Conservation (phyloP, 2,888 invertebrate species). For the Ormyrus thymus region DNA sequence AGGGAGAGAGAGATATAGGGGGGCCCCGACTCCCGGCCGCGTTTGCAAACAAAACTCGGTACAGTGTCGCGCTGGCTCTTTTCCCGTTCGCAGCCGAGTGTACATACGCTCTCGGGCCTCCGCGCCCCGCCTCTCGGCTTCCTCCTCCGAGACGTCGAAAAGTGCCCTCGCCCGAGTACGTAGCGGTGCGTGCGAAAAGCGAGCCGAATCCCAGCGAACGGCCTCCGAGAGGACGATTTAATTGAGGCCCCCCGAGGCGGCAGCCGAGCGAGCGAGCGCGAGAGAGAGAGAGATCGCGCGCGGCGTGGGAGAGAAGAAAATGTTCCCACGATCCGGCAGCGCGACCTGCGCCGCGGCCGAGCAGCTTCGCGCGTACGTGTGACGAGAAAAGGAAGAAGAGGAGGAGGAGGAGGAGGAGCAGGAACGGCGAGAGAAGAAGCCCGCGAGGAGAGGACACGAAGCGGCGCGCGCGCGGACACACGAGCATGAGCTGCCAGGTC, state of each 20-base stretch:
- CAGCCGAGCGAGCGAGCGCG: conserved; percentile 3
- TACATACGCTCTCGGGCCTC: no score
- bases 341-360: conserved; percentile 42
- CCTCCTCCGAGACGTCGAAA: no score
- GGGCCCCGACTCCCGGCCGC: conserved; percentile 3
- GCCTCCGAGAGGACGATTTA: conserved; percentile 39
- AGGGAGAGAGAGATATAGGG: background rate
- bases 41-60: conserved; percentile 53
- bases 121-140: no score
- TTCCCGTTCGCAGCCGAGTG: background rate
- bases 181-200: background rate
- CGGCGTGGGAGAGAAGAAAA: conserved; percentile 68
- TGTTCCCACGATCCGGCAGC: conserved; percentile 70
- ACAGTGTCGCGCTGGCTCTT: conserved; percentile 34
- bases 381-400: conserved; percentile 8
- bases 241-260: conserved; percentile 42
- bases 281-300: conserved; percentile 23
- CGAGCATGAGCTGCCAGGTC: background rate
- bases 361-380: conserved; percentile 39
- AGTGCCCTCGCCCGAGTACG: background rate
- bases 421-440: background rate
- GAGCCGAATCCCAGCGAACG: no score
- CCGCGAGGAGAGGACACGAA: background rate
- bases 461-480: background rate
- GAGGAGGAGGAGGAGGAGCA: background rate